Conservation (phyloP, 2,797 vertebrate genomes). For the Anguilla pacifica region DNA sequence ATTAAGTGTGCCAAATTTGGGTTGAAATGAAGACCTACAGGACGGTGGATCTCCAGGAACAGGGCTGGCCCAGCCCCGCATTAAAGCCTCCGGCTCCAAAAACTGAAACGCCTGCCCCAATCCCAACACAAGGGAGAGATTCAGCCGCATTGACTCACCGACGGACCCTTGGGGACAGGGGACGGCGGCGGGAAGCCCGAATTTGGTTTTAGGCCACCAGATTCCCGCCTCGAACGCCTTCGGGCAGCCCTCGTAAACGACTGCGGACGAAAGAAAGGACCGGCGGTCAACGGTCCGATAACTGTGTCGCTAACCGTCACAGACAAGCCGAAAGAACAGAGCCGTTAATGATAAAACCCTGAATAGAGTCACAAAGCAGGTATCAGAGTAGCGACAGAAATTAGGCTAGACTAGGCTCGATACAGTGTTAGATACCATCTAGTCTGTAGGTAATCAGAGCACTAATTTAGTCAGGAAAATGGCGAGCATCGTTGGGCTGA, state of each 20-base stretch:
- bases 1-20: no score
- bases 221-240: conserved; percentile 81
- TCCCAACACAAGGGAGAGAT: background rate
- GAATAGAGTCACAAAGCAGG: background rate
- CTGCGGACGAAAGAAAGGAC: conserved; percentile 54
- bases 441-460: no score
- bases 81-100: no score
- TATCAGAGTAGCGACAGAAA: background rate
- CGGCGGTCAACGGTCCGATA: background rate
- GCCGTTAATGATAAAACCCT: conserved; percentile 22
- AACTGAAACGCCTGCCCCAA: background rate
- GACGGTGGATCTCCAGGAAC: no score
- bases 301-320: conserved; percentile 18
- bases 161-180: conserved; percentile 83
- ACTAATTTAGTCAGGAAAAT: no score
- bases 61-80: no score
- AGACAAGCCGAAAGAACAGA: conserved; percentile 2
- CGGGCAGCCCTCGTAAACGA: conserved; percentile 85
- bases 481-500: no score
- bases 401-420: no score
- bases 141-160: conserved; percentile 68
- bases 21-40: background rate
- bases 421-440: no score
- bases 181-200: conserved; percentile 82
- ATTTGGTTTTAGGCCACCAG: conserved; percentile 89